These are phyloP conservation scores for Pogonophryne albipinna DNA, from an alignment of 2,797 vertebrate genomes.

Conservation along the genomic window DNA sequence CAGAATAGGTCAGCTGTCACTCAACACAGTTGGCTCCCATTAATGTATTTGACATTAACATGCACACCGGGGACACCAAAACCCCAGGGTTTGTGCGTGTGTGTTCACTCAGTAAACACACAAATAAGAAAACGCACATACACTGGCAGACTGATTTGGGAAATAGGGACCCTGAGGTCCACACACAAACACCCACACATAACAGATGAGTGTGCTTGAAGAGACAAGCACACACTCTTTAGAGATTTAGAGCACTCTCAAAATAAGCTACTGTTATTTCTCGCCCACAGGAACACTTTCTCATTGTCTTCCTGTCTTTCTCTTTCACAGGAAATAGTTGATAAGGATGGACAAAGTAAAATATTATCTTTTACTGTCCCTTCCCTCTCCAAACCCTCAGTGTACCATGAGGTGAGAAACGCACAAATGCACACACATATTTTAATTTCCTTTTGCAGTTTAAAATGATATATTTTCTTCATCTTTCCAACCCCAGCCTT, in stretches of 20 bases:
- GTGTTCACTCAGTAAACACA: slow-evolving; percentile 6
- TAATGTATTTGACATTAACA: slow-evolving; percentile 80
- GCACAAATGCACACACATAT: not conserved
- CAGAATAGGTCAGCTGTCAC: slow-evolving; percentile 84
- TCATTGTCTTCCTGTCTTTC: slow-evolving; percentile 48
- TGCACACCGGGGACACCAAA: slow-evolving; percentile 76
- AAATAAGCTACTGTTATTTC: slow-evolving; percentile 28
- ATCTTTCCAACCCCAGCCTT: slow-evolving; percentile 85
- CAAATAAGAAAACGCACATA: slow-evolving; percentile 7
- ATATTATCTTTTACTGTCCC: slow-evolving; percentile 96
- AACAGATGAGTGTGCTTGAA: slow-evolving; percentile 35
- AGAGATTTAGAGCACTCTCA: slow-evolving; percentile 16
- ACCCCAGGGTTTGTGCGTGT: slow-evolving; percentile 68
- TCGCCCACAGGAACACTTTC: slow-evolving; percentile 28
- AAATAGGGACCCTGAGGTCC: slow-evolving; percentile 36
- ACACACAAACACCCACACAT: slow-evolving; percentile 46
- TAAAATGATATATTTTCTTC: slow-evolving; percentile 11
- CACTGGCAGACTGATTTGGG: slow-evolving; percentile 29
- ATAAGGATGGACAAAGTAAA: slow-evolving; percentile 97
- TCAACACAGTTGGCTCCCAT: slow-evolving; percentile 62
- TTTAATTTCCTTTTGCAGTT: slow-evolving; percentile 3
- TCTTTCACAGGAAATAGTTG: slow-evolving; percentile 93
- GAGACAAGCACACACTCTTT: slow-evolving; percentile 29
- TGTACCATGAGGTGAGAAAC: slow-evolving; percentile 95
- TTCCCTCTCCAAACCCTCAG: slow-evolving; percentile 96